Base-by-base conservation (phyloP, 2,797 vertebrate genomes). In the Sebastes minor region DNA sequence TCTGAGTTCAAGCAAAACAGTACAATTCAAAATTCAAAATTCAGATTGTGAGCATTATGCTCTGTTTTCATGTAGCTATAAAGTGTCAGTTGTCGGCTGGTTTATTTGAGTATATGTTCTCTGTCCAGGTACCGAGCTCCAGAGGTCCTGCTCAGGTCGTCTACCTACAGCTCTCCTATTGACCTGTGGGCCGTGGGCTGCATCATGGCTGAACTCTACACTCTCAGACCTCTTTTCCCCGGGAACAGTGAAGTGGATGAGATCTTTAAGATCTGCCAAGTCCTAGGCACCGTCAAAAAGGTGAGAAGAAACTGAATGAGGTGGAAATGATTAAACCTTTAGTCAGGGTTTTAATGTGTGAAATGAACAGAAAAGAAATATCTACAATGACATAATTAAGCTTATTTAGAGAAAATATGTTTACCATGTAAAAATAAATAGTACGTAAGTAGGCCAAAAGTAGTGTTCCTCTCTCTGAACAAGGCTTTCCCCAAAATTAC, bases 241-340 rank as follows among this genome's bases (percentile, higher is more conserved):
- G 99, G 98, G 14, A 98, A 98, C 81, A 99, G 98, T 56, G 98
- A 99, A 88, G 97, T 99, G 62, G 98, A 99, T 82, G 97, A 99
- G 94, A 99, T 99, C 89, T 99, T 99, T 91, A 99, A 99, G 94
- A 99, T 99, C 86, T 99, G 99, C 94, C 98, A 99, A 94, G 98
- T 99, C 12, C 94, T 99, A 73, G 99, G 98, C 61, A 99, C 99
- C 2, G 97, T 98, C 10, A 99, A 97, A 91, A 99, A 98, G 95
- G 99, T 98, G 87, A 93, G 93, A 82, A 11, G 9, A 63, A 70
- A 62, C 20, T 68, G 5, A 72, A 81, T 6, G 6, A 64, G 7
- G 20, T 56, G n/a, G n/a, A 71, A 80, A 35, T 53, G 12, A 46
- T 38, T 42, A 3, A 3, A 35, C 27, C 20, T 64, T 33, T 72